A percentile compares a stretch with the other conserved stretches of the same genome.
Conservation (phyloP, 2,113 vertebrate species). For the Odontophorus gujanensis region DNA sequence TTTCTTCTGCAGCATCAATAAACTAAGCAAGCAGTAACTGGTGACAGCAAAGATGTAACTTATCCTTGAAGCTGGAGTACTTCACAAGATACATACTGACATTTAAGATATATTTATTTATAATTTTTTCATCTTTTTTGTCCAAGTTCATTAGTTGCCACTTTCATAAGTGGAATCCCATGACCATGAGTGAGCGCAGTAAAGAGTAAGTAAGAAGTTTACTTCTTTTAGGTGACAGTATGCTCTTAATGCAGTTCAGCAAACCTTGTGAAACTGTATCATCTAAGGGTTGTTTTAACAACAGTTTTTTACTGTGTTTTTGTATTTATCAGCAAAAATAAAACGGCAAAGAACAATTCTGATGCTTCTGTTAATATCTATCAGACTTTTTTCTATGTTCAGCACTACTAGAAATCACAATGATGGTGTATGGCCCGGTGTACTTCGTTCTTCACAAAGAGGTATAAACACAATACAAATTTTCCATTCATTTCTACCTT, state of each 20-base stretch:
- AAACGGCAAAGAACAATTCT: background rate
- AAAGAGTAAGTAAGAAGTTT: background rate
- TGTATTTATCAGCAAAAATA: background rate
- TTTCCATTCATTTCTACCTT: background rate
- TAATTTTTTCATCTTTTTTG: background rate
- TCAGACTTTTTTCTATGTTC: background rate
- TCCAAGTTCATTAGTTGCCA: background rate
- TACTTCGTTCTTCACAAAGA: background rate
- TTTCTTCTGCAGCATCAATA: background rate
- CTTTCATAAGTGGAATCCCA: background rate
- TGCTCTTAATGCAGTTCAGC: background rate
- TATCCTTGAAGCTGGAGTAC: background rate
- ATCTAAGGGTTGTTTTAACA: background rate
- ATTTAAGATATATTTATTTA: background rate
- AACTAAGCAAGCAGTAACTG: background rate
- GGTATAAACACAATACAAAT: background rate
- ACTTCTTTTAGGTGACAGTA: background rate
- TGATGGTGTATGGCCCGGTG: background rate
- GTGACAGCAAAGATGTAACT: background rate
- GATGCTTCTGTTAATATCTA: background rate
- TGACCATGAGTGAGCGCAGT: background rate
- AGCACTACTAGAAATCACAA: background rate
- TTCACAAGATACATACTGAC: background rate
- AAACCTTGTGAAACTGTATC: background rate
- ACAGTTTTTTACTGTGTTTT: fast-evolving